These are phyloP conservation scores for Argopecten irradians DNA, from an alignment of 1,140 invertebrate species.

Conservation along the genomic window DNA sequence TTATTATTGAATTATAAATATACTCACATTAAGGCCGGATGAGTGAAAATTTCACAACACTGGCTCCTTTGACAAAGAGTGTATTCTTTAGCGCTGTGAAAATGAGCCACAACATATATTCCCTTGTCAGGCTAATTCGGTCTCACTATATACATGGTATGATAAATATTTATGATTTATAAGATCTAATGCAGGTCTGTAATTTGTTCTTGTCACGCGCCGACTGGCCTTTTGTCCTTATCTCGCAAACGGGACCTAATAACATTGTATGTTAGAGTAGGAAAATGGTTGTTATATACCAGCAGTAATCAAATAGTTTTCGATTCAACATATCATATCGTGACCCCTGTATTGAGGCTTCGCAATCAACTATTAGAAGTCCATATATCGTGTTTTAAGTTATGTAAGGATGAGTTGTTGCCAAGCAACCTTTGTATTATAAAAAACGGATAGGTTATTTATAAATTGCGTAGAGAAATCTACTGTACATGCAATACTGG, in stretches of 20 bases:
- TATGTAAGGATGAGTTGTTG: background rate
- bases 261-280: background rate
- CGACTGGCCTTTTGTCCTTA: background rate
- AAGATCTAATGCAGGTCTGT: background rate
- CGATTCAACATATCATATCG: background rate
- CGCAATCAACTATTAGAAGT: background rate
- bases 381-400: background rate
- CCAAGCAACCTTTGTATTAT: background rate
- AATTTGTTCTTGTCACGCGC: background rate
- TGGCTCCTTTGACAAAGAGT: background rate
- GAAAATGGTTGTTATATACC: background rate
- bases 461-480: background rate
- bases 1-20: background rate
- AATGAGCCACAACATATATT: background rate
- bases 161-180: background rate
- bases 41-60: background rate
- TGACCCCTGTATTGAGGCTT: background rate
- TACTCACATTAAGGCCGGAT: background rate
- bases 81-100: background rate
- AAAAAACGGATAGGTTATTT: background rate
- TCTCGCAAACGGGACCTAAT: background rate
- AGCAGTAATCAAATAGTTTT: background rate
- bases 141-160: background rate
- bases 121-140: background rate
- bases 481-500: background rate